These are phyloP conservation scores for Acrobasis suavella DNA, from an alignment of 2,888 invertebrate genomes.

Conservation along the genomic window DNA sequence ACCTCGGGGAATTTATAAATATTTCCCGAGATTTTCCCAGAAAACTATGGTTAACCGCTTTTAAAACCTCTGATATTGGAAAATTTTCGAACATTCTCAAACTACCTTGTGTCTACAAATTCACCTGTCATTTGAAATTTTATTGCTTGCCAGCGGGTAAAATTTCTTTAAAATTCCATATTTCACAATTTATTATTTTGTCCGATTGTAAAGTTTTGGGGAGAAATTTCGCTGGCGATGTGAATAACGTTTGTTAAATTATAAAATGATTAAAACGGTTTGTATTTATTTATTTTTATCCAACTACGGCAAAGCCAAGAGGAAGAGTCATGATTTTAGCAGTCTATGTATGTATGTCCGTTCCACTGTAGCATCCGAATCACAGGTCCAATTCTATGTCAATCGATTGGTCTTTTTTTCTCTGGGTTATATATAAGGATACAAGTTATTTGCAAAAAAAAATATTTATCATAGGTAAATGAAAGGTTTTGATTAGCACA, in stretches of 20 bases:
- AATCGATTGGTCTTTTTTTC: too few relatives aligned
- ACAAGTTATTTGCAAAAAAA: too few relatives aligned
- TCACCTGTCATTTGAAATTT: conserved; percentile 13
- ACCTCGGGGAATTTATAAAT: conserved; percentile 4
- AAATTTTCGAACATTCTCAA: conserved; percentile 2
- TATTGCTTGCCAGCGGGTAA: not conserved
- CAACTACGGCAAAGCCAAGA: too few relatives aligned
- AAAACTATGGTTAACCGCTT: not conserved
- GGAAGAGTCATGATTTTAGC: too few relatives aligned
- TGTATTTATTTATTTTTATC: too few relatives aligned
- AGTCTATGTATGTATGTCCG: too few relatives aligned
- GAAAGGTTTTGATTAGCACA: too few relatives aligned
- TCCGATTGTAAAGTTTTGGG: not conserved
- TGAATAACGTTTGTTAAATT: not conserved
- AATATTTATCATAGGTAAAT: too few relatives aligned
- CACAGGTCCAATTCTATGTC: too few relatives aligned
- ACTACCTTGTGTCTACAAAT: conserved; percentile 8
- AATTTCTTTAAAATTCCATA: conserved; percentile 3
- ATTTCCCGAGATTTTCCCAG: conserved; percentile 6
- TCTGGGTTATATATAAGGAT: too few relatives aligned
- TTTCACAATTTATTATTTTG: conserved; percentile 2
- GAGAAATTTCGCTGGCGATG: not conserved
- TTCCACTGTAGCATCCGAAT: too few relatives aligned
- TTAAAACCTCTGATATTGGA: conserved; percentile 2
- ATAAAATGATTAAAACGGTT: too few relatives aligned